phyloP scores from a whole-genome alignment of 2,888 invertebrate species.

The Chironomus tentans region DNA sequence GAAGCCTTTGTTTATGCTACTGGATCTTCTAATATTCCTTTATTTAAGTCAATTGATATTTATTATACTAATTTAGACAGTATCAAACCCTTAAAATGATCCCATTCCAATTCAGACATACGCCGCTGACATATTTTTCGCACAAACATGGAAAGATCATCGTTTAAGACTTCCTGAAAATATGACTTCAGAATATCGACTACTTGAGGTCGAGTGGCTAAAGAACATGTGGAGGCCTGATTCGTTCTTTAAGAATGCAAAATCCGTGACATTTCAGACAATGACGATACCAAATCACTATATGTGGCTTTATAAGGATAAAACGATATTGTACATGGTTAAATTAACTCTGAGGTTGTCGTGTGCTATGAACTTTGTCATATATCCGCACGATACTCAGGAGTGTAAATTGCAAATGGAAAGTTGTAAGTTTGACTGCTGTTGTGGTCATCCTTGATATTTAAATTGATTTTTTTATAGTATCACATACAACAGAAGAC shows the following conservation, averaged over 20 bases:
- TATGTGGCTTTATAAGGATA: conserved; percentile 81
- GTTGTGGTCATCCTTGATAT: neutral
- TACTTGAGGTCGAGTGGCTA: conserved; percentile 81
- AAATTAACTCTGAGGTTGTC: conserved; percentile 82
- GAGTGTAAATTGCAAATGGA: conserved; percentile 92
- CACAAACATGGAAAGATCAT: conserved; percentile 89
- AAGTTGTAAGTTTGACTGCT: conserved; percentile 59
- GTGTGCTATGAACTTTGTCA: conserved; percentile 90
- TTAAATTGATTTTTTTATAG: neutral
- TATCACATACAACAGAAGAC: conserved; percentile 20
- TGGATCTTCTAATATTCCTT: neutral
- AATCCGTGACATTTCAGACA: conserved; percentile 86
- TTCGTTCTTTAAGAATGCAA: conserved; percentile 89
- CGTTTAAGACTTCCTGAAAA: conserved; percentile 77
- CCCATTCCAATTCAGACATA: conserved; percentile 69
- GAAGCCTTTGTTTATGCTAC: neutral
- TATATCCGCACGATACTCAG: conserved; percentile 91
- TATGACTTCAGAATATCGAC: conserved; percentile 83
- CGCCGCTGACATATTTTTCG: conserved; percentile 85
- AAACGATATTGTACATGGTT: conserved; percentile 77
- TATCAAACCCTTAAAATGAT: too few relatives aligned
- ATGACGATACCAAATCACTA: conserved; percentile 96
- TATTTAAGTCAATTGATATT: conserved; percentile 28
- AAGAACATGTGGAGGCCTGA: conserved; percentile 92
- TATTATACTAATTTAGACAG: neutral